A percentile compares a stretch with the other conserved stretches of the same genome.
phyloP scores from a whole-genome alignment of 2,113 vertebrate genomes.

The Eurypyga helias region DNA sequence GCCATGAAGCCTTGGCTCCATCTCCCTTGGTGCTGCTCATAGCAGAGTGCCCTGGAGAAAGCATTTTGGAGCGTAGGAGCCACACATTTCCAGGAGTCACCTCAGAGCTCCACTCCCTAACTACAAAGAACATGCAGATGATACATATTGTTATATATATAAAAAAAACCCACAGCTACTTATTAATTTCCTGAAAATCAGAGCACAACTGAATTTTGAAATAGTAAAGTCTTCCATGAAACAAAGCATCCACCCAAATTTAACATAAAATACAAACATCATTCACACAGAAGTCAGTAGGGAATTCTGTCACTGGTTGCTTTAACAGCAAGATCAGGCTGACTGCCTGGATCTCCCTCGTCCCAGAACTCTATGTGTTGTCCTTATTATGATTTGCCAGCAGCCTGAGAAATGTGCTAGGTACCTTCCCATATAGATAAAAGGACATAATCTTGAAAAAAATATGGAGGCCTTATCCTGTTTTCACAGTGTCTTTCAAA shows the following conservation, averaged over 20 bases:
- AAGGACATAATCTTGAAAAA: not conserved
- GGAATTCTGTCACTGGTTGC: not conserved
- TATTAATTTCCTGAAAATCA: not conserved
- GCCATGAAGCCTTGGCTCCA: not conserved
- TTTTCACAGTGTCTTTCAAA: not conserved
- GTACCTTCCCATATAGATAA: not conserved
- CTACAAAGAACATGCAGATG: not conserved
- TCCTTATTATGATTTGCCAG: conserved; percentile 10
- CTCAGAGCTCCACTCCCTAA: not conserved
- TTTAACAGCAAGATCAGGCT: not conserved
- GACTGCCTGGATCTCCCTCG: not conserved
- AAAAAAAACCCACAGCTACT: not conserved
- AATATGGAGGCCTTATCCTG: not conserved
- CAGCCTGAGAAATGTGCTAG: not conserved
- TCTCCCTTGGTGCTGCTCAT: not conserved
- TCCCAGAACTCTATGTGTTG: not conserved
- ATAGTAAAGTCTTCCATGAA: not conserved
- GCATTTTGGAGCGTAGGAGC: not conserved
- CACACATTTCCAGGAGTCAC: not conserved
- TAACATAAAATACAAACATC: not conserved
- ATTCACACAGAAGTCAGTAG: not conserved
- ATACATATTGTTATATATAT: not conserved
- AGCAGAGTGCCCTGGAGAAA: not conserved
- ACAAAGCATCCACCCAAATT: not conserved
- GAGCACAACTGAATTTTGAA: not conserved